phyloP scores from a whole-genome alignment of 2,113 vertebrate genomes.

The Perca flavescens region DNA sequence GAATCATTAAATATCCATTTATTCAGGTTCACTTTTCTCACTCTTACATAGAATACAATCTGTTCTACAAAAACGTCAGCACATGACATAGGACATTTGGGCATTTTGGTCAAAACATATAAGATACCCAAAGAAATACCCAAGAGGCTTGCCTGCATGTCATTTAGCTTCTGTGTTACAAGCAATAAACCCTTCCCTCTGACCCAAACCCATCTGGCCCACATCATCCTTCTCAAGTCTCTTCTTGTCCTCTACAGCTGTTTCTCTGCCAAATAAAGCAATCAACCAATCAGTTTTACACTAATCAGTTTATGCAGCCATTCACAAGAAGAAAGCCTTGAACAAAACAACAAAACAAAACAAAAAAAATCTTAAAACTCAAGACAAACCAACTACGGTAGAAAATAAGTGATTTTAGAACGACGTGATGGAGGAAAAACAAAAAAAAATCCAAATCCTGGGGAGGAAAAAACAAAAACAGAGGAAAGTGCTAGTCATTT shows the following conservation, averaged over 20 bases:
- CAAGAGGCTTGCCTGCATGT: slow-evolving; percentile 58
- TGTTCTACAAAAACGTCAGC: slow-evolving; percentile 79
- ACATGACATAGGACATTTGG: slow-evolving; percentile 69
- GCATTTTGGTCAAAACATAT: slow-evolving; percentile 80
- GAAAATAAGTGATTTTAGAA: slow-evolving; percentile 71
- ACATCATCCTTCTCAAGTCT: slow-evolving; percentile 27
- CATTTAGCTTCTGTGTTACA: slow-evolving; percentile 36
- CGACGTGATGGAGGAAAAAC: slow-evolving; percentile 19
- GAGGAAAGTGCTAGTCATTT: slow-evolving; percentile 81
- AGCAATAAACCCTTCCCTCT: slow-evolving; percentile 15
- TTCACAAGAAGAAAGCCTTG: slow-evolving; percentile 37
- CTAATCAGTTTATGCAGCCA: slow-evolving; percentile 54
- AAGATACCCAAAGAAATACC: slow-evolving; percentile 70
- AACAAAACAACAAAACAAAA: slow-evolving; percentile 30
- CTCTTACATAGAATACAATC: slow-evolving; percentile 82
- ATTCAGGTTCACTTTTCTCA: slow-evolving; percentile 80
- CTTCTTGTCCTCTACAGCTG: slow-evolving; percentile 30
- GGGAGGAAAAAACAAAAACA: slow-evolving; percentile 45
- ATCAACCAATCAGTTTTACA: slow-evolving; percentile 45
- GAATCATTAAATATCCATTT: slow-evolving; percentile 83
- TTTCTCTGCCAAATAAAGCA: slow-evolving; percentile 47
- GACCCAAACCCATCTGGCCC: slow-evolving; percentile 2
- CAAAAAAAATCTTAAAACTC: slow-evolving; percentile 56
- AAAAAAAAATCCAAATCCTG: slow-evolving; percentile 54
- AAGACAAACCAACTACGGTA: slow-evolving; percentile 69